These are phyloP conservation scores for Protodeltote pygarga DNA, from an alignment of 2,888 invertebrate species.

Conservation along the genomic window DNA sequence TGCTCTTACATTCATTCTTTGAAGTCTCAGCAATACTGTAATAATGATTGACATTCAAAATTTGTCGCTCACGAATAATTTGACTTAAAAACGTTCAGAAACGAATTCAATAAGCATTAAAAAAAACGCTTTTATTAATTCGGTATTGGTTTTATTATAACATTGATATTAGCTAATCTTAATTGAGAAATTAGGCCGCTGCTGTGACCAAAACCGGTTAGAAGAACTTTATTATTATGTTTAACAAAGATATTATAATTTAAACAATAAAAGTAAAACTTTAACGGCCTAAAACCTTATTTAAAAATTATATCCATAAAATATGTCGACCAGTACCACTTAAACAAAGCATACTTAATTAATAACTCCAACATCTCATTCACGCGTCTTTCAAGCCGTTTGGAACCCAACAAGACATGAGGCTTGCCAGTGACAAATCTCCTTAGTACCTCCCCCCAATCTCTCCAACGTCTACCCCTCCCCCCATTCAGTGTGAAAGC, in stretches of 20 bases:
- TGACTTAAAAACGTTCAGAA: slow-evolving; percentile 63
- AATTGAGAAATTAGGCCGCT: too few species aligned
- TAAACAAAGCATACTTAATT: not conserved
- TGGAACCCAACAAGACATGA: slow-evolving; percentile 55
- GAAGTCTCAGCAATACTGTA: slow-evolving; percentile 65
- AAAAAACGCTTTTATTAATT: slow-evolving; percentile 50
- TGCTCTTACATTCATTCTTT: slow-evolving; percentile 58
- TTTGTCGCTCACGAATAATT: slow-evolving; percentile 62
- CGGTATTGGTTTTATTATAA: slow-evolving; percentile 22
- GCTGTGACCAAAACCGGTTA: too few species aligned
- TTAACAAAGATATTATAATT: too few species aligned
- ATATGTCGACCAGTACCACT: too few species aligned
- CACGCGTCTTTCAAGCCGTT: slow-evolving; percentile 33
- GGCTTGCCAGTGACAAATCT: slow-evolving; percentile 63
- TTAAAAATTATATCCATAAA: too few species aligned
- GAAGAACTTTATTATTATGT: too few species aligned
- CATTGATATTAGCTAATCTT: too few species aligned
- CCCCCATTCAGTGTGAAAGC: slow-evolving; percentile 19
- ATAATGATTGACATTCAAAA: slow-evolving; percentile 68
- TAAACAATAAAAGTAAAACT: too few species aligned
- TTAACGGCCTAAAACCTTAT: too few species aligned
- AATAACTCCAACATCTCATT: not conserved
- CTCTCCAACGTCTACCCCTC: slow-evolving; percentile 10
- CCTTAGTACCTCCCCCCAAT: slow-evolving; percentile 29
- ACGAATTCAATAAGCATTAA: slow-evolving; percentile 46